A percentile compares a stretch with the other conserved stretches of the same genome.
Evolutionary conservation across 2,888 invertebrate species (phyloP).

Genomic region (Pelosia muscerda): DNA sequence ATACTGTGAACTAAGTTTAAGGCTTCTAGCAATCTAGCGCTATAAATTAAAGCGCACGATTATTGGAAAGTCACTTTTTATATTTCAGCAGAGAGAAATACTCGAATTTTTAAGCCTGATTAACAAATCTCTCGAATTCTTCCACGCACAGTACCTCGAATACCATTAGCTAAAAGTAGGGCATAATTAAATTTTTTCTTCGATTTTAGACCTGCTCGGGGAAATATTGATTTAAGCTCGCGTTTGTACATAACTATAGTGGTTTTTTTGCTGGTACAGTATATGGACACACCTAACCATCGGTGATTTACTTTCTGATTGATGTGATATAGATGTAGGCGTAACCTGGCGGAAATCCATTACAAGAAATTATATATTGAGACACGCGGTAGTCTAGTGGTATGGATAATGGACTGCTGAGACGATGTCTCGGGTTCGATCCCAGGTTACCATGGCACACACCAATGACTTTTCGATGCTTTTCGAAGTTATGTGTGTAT

Average conservation of each 20-base stretch:
- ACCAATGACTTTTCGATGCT: too few relatives aligned
- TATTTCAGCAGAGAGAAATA: neutral
- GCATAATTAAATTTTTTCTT: neutral
- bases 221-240: neutral
- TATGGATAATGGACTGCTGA: too few relatives aligned
- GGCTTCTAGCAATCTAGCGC: constrained; percentile 18
- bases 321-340: too few relatives aligned
- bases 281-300: too few relatives aligned
- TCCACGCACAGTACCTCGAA: constrained; percentile 8
- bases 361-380: too few relatives aligned
- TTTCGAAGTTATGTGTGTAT: too few relatives aligned
- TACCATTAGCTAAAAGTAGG: neutral
- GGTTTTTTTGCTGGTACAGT: too few relatives aligned
- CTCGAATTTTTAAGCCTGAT: constrained; percentile 16
- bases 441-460: too few relatives aligned
- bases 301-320: too few relatives aligned
- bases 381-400: too few relatives aligned
- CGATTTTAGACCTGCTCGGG: neutral
- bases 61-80: constrained; percentile 22
- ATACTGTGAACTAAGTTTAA: constrained; percentile 13
- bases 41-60: constrained; percentile 25
- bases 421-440: too few relatives aligned
- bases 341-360: too few relatives aligned
- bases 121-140: constrained; percentile 6
- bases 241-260: neutral